Evolutionary conservation across 2,113 vertebrate genomes (phyloP).

Genomic region (Hipposideros armiger): DNA sequence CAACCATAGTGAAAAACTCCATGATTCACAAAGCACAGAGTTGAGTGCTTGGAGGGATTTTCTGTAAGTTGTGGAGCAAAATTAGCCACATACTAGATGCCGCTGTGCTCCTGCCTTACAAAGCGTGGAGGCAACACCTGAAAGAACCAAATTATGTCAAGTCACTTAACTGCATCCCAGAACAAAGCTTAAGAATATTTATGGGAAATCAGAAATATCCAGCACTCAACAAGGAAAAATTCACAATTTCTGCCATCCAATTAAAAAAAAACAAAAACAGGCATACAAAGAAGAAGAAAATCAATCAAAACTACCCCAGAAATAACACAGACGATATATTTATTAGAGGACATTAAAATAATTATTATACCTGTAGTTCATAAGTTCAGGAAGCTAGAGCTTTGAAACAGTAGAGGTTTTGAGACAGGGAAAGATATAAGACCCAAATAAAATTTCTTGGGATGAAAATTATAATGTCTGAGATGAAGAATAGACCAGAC

Average conservation of each 20-base stretch:
- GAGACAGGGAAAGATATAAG: neutral
- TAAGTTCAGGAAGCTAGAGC: conserved; percentile 21
- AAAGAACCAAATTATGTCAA: neutral
- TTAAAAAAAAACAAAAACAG: neutral
- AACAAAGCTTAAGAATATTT: neutral
- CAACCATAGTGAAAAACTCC: neutral
- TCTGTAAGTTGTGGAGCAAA: neutral
- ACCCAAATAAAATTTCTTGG: neutral
- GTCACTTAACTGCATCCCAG: neutral
- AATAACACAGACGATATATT: neutral
- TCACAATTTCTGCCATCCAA: neutral
- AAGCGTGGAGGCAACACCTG: neutral
- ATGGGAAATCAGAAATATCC: neutral
- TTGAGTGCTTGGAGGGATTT: neutral
- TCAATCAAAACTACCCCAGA: neutral
- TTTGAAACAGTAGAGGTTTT: neutral
- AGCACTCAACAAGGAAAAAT: neutral
- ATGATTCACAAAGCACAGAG: neutral
- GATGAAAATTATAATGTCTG: neutral
- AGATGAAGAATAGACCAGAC: neutral
- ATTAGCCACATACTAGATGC: neutral
- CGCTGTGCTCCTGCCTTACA: neutral
- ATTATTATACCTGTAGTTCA: neutral
- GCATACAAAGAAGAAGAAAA: neutral
- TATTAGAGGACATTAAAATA: neutral